Conservation (phyloP, 2,888 invertebrate species). For the Sphinx pinastri region DNA sequence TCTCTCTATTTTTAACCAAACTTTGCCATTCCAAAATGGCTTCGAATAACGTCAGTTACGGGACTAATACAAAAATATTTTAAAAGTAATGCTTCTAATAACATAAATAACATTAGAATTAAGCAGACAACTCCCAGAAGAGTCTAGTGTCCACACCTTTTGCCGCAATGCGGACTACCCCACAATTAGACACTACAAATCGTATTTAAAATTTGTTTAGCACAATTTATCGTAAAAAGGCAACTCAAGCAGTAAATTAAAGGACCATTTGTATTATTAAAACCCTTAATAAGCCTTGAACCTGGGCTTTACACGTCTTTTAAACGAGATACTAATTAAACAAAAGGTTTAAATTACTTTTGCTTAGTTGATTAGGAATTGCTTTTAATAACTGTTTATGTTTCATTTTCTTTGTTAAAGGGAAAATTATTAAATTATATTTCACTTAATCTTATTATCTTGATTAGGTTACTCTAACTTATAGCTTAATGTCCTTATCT, state of each 20-base stretch:
- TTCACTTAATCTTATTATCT: neutral
- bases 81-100: too few relatives aligned
- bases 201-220: neutral
- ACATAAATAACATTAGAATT: too few relatives aligned
- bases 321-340: neutral
- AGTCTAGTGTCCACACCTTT: neutral
- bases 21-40: too few relatives aligned
- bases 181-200: neutral
- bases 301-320: neutral
- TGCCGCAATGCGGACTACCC: neutral
- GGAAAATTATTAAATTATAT: too few relatives aligned
- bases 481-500: constrained; percentile 1
- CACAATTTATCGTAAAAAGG: neutral
- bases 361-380: neutral
- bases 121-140: too few relatives aligned
- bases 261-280: neutral
- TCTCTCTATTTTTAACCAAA: too few relatives aligned
- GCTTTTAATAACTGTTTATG: neutral
- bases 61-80: too few relatives aligned
- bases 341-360: neutral
- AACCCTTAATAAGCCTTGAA: neutral
- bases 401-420: neutral
- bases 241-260: neutral
- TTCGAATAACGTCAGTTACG: too few relatives aligned
- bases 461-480: constrained; percentile 10